Evolutionary conservation across 2,888 invertebrate species (phyloP), one percentile per base, ranked within the genome.

Genomic region (Hirtodrosophila alboralis): DNA sequence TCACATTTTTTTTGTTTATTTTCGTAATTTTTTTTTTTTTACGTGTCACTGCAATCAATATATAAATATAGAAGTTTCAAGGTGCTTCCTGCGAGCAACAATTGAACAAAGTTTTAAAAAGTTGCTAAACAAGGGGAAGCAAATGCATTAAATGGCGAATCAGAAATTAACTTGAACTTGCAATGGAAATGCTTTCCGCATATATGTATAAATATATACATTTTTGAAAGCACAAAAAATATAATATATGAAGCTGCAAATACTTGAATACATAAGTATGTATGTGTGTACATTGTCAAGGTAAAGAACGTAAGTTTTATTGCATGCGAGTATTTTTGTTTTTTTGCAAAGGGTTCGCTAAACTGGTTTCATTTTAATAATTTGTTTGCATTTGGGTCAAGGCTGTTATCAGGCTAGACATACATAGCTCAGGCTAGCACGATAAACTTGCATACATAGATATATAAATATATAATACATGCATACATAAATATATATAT

Each of bases 61-160:
- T 69, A 81, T 74, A 81, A 84, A 83, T 76, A 76, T 78, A 78
- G 79, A 87, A 87, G 75, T 80, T 81, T 84, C 89, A 88, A 88
- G 88, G 88, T 72, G 74, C 87, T 88, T 88, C 89, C 88, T 86
- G 88, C 56, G 52, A 31, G n/a, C 34, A 45, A 41, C 61, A 23
- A 5, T 23, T 23, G 13, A 49, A 51, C 54, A 52, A 62, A 38
- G 41, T 58, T 74, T 67, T 67, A 14, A 80, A 84, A 86, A 86
- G 86, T 80, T 80, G 80, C 48, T 58, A 41, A 84, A 64, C 68
- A 51, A 54, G 61, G 52, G 53, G 67, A 62, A 61, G 64, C 60
- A 69, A 51, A 45, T 65, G 63, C 68, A 62, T 70, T 66, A 80
- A 84, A 80, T 67, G 84, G 61, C 74, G 84, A 80, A 86, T 18